These are phyloP conservation scores for Cichlasoma orientale DNA, from an alignment of 2,797 vertebrate species.

Conservation along the genomic window DNA sequence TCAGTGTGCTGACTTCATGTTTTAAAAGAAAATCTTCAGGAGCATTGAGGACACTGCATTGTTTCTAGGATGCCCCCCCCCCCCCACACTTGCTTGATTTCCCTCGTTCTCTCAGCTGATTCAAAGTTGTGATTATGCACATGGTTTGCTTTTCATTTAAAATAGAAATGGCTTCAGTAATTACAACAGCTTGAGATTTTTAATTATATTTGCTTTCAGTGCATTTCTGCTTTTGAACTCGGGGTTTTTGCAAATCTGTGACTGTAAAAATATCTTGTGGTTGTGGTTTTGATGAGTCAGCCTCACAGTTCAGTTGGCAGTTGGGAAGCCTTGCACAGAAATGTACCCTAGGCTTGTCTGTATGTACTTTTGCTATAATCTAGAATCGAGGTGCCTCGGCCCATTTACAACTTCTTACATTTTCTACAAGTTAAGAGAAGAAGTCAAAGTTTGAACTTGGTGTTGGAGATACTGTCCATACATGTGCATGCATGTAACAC, in stretches of 20 bases:
- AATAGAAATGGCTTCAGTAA: background rate
- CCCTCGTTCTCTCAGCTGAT: background rate
- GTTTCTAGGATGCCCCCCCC: background rate
- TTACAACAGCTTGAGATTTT: background rate
- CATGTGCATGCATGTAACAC: background rate
- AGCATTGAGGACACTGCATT: background rate
- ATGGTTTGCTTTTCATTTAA: slow-evolving; percentile 1
- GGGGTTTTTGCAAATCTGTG: background rate
- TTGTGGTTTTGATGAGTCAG: slow-evolving; percentile 65
- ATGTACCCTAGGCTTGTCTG: background rate
- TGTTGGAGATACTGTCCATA: background rate
- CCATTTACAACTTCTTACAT: background rate
- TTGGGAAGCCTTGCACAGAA: slow-evolving; percentile 2
- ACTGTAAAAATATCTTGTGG: slow-evolving; percentile 12
- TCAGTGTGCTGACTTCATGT: background rate
- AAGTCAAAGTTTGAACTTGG: background rate
- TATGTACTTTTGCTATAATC: background rate
- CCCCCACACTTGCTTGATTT: background rate
- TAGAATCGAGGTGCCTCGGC: background rate
- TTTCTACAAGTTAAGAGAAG: background rate
- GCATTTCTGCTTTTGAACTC: background rate
- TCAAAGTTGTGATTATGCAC: background rate
- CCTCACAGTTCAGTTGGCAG: slow-evolving; percentile 38
- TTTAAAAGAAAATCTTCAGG: background rate
- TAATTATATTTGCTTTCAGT: background rate